A percentile compares a stretch with the other conserved stretches of the same genome.
Conservation (phyloP, 2,888 invertebrate genomes). For the Sphaeridia pumilis region DNA sequence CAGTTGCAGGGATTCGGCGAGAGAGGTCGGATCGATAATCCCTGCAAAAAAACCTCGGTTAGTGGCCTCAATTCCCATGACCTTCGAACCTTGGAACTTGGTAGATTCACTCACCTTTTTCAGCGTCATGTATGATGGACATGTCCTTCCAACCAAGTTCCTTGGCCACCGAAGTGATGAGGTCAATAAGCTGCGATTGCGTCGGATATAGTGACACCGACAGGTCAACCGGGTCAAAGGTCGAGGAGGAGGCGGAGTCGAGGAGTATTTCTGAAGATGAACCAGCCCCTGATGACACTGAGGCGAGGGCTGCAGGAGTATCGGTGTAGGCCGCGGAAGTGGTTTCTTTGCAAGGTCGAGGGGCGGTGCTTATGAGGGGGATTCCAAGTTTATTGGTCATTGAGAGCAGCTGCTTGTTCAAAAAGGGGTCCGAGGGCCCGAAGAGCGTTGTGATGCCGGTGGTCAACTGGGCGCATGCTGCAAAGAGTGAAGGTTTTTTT, state of each 20-base stretch:
- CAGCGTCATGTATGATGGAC: conserved; percentile 33
- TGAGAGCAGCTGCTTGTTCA: conserved; percentile 28
- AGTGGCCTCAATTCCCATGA: no score
- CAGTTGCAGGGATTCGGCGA: conserved; percentile 31
- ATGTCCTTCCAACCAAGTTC: conserved; percentile 33
- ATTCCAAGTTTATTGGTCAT: conserved; percentile 32
- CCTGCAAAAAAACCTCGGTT: conserved; percentile 22
- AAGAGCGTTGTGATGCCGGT: conserved; percentile 31
- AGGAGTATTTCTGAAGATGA: no score
- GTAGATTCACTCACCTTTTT: conserved; percentile 28
- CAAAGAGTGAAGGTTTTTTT: no score
- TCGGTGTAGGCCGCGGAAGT: not conserved
- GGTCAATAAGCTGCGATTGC: conserved; percentile 25
- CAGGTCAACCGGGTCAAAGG: conserved; percentile 14
- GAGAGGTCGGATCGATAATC: conserved; percentile 30
- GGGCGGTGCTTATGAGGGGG: conserved; percentile 30
- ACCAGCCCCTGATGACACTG: no score
- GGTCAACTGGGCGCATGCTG: conserved; percentile 31
- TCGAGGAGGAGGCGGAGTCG: no score
- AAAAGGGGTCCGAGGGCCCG: conserved; percentile 29
- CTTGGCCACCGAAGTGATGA: conserved; percentile 29
- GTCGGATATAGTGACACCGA: conserved; percentile 32
- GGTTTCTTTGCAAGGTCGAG: conserved; percentile 20
- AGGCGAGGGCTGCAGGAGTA: no score
- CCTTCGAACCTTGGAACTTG: no score